Evolutionary conservation across 2,888 invertebrate species (phyloP), one percentile per base, ranked within the genome.

Genomic region (Rhorus exstirpatorius): DNA sequence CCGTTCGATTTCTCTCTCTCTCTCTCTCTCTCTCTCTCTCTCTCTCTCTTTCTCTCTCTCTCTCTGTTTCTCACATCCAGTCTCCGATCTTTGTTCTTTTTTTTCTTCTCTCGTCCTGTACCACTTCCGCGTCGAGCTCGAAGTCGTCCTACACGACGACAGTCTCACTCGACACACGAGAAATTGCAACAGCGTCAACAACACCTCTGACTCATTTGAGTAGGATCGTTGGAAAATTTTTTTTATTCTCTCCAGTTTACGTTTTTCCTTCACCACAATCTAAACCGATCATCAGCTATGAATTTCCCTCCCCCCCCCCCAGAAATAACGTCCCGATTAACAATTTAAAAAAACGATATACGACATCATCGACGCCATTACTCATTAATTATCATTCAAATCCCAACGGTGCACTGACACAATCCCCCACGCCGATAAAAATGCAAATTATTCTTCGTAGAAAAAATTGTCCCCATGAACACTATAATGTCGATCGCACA

Each of bases 41-140:
- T 10, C 38, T 35, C n/a, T 68, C 35, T 31, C 38, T 10, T 8
- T 10, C 38, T 10, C 38, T 35, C n/a, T 68, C 35, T 46, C 17
- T 46, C 46, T 7, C 38, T 38, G 38, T 8, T 67, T 65, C 58
- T 67, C 55, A 55, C 49, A 60, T 12, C 60, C 46, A 49, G 60
- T 24, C 55, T 53, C 41, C 35, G 12, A 60, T 21, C 31, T 58
- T 35, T 35, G 17, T 58, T 26, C n/a, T 24, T 58, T 31, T 26
- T 70, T 24, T 63, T 55, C 63, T 63, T 31, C 24, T 63, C 38
- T 72, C 51, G 17, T 71, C 58, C 63, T 72, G 74, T 70, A 60
- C 49, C 74, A 68, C 35, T 79, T 83, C 63, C 67, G 53, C 74
- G 67, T 71, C 55, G 19, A n/a, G 26, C 67, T 17, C 68, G 53